Percentiles rank a stretch among this genome's conserved stretches.
These are phyloP conservation scores for Eugnorisma glareosa DNA, from an alignment of 2,888 invertebrate species.

Conservation along the genomic window DNA sequence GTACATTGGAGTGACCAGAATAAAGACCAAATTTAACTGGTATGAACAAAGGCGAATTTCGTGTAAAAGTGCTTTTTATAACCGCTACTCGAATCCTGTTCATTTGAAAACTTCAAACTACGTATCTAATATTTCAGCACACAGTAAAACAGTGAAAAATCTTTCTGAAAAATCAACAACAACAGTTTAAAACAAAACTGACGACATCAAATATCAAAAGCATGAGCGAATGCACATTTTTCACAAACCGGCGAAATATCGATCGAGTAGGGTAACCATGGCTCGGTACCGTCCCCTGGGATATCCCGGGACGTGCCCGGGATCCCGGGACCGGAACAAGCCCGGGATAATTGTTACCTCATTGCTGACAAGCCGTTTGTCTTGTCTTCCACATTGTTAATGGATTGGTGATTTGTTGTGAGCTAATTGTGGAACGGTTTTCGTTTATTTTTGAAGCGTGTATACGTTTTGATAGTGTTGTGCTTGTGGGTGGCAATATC, in stretches of 20 bases:
- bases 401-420: conserved; percentile 84
- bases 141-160: neutral
- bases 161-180: neutral
- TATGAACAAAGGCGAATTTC: neutral
- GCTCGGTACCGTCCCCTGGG: conserved; percentile 72
- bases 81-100: neutral
- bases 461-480: conserved; percentile 20
- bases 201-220: conserved; percentile 27
- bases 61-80: neutral
- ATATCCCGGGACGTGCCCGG: conserved; percentile 60
- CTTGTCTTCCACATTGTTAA: conserved; percentile 81
- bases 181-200: conserved; percentile 13
- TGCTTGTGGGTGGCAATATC: neutral
- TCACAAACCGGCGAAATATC: conserved; percentile 61
- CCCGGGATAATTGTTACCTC: conserved; percentile 83
- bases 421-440: conserved; percentile 73
- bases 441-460: conserved; percentile 53
- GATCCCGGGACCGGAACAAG: conserved; percentile 57
- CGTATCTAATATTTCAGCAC: conserved; percentile 4
- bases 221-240: conserved; percentile 46
- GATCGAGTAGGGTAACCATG: conserved; percentile 73
- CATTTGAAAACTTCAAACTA: conserved; percentile 18
- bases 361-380: conserved; percentile 81
- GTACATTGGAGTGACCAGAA: neutral
- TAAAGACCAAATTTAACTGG: neutral